These are phyloP conservation scores for Rugalucina vietnamica DNA, from an alignment of 2,888 invertebrate genomes.

Conservation along the genomic window DNA sequence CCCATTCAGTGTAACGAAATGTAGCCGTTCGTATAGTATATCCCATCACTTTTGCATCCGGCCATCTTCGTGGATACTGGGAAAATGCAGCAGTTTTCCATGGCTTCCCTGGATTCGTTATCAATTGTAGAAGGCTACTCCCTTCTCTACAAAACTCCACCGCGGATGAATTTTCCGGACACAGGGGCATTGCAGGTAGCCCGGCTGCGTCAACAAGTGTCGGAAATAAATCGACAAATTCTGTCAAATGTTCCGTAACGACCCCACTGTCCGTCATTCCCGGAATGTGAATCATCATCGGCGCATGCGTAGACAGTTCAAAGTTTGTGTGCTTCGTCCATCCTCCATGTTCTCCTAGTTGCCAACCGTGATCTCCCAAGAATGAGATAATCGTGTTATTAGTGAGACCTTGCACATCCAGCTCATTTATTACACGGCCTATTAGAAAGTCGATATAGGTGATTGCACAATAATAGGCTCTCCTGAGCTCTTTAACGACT, in stretches of 20 bases:
- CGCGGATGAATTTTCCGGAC: conserved; percentile 55
- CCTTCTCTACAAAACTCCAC: conserved; percentile 66
- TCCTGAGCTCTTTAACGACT: conserved; percentile 44
- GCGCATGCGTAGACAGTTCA: conserved; percentile 66
- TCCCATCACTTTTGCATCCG: conserved; percentile 60
- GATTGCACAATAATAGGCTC: conserved; percentile 62
- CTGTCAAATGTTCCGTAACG: conserved; percentile 57
- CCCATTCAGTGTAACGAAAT: conserved; percentile 65
- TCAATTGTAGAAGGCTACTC: conserved; percentile 58
- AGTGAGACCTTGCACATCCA: conserved; percentile 41
- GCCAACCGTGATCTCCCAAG: conserved; percentile 68
- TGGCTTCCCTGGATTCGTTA: conserved; percentile 13
- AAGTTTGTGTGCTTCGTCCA: conserved; percentile 72
- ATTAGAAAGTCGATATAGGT: conserved; percentile 56
- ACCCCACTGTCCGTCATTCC: conserved; percentile 53
- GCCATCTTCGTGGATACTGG: conserved; percentile 62
- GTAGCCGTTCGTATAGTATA: conserved; percentile 65
- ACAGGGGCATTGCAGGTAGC: conserved; percentile 37
- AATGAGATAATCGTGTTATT: conserved; percentile 62
- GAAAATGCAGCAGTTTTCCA: conserved; percentile 54
- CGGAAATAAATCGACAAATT: conserved; percentile 71
- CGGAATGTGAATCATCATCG: conserved; percentile 68
- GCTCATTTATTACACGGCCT: conserved; percentile 50
- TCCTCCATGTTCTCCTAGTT: conserved; percentile 70
- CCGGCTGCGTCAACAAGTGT: conserved; percentile 69